A percentile compares a stretch with the other conserved stretches of the same genome.
These are phyloP conservation scores for Dasyurus viverrinus DNA, from an alignment of 2,113 vertebrate genomes.

Conservation along the genomic window DNA sequence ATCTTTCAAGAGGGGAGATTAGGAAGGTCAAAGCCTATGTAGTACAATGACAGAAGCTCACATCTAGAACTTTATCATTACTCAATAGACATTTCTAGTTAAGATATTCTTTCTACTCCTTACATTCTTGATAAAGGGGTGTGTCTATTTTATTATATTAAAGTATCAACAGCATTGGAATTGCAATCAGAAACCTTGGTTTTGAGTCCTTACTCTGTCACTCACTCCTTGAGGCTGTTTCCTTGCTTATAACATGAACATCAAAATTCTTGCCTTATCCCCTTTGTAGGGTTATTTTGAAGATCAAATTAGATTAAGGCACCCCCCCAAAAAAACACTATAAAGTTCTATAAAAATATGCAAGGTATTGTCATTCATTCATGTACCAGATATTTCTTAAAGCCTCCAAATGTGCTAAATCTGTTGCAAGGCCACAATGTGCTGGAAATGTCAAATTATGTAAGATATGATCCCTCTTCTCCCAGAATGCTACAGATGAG, in stretches of 20 bases:
- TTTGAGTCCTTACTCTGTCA: not conserved
- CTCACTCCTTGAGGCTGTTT: not conserved
- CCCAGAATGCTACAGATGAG: not conserved
- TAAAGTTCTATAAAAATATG: not conserved
- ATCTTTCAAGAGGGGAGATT: not conserved
- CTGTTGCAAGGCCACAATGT: not conserved
- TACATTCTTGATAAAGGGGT: not conserved
- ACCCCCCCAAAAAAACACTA: not conserved
- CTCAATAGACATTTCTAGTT: not conserved
- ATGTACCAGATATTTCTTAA: not conserved
- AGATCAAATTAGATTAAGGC: not conserved
- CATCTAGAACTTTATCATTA: not conserved
- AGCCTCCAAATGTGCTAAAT: not conserved
- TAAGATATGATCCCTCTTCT: not conserved
- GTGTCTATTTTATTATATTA: not conserved
- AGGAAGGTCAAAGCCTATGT: not conserved
- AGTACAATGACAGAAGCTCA: not conserved
- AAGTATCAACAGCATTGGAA: not conserved
- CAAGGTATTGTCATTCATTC: not conserved
- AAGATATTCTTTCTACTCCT: slow-evolving; percentile 2
- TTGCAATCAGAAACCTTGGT: not conserved
- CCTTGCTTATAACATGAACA: not conserved
- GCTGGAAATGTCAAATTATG: not conserved
- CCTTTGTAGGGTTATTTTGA: not conserved
- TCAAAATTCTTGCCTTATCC: not conserved